Conservation (phyloP, 2,797 vertebrate species). For the Benthosema pterotum region DNA sequence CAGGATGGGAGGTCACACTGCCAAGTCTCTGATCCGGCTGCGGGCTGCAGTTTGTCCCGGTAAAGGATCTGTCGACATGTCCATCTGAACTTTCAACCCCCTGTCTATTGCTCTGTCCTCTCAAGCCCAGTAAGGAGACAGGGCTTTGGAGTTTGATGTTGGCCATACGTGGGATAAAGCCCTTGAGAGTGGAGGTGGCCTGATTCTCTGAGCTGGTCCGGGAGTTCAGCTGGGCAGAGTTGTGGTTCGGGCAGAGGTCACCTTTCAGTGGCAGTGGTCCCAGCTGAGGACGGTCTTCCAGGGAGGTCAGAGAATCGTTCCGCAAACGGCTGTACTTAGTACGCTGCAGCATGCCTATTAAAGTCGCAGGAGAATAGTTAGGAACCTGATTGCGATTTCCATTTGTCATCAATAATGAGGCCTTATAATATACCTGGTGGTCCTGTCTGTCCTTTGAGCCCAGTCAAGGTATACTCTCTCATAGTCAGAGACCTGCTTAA, state of each 20-base stretch:
- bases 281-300: constrained; percentile 82
- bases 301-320: constrained; percentile 86
- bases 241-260: constrained; percentile 69
- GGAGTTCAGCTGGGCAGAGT: constrained; percentile 50
- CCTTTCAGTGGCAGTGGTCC: constrained; percentile 59
- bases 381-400: neutral
- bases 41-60: constrained; percentile 59
- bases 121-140: constrained; percentile 73
- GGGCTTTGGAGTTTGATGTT: constrained; percentile 86
- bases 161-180: constrained; percentile 88
- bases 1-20: constrained; percentile 29
- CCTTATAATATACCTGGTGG: constrained; percentile 56
- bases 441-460: constrained; percentile 66
- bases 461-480: constrained; percentile 82
- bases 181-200: constrained; percentile 79
- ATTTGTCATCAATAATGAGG: neutral
- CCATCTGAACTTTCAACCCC: constrained; percentile 68
- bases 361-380: constrained; percentile 9
- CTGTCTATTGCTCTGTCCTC: constrained; percentile 73
- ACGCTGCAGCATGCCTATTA: constrained; percentile 89
- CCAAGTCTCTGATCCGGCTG: constrained; percentile 38
- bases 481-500: constrained; percentile 78
- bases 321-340: constrained; percentile 92
- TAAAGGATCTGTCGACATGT: constrained; percentile 73
- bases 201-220: constrained; percentile 74